Conservation (phyloP, 2,888 invertebrate species). For the Dichetophora obliterata region DNA sequence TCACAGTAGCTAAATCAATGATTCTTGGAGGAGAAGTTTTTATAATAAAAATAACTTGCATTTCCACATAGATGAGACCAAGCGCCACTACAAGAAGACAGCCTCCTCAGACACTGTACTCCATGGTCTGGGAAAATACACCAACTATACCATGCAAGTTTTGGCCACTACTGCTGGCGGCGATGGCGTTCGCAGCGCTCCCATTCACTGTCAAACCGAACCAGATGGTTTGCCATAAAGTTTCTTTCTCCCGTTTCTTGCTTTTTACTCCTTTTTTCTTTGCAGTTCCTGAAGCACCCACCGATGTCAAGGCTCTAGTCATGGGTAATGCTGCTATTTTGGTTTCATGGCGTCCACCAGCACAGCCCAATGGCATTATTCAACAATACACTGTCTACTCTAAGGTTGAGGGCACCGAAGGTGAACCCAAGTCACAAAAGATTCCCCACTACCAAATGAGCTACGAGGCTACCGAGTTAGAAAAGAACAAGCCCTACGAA, state of each 20-base stretch:
- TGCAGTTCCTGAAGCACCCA: slow-evolving; percentile 91
- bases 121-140: slow-evolving; percentile 94
- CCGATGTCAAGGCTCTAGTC: slow-evolving; percentile 91
- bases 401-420: slow-evolving; percentile 78
- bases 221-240: slow-evolving; percentile 82
- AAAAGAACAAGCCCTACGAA: slow-evolving; percentile 86
- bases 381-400: slow-evolving; percentile 94
- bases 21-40: slow-evolving; percentile 69
- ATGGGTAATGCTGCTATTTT: slow-evolving; percentile 93
- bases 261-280: neutral
- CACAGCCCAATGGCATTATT: slow-evolving; percentile 92
- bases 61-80: slow-evolving; percentile 80
- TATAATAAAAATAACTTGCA: neutral
- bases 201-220: slow-evolving; percentile 92
- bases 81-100: slow-evolving; percentile 91
- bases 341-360: slow-evolving; percentile 94
- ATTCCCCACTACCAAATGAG: slow-evolving; percentile 87
- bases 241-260: rapidly evolving
- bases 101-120: slow-evolving; percentile 93
- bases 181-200: slow-evolving; percentile 84
- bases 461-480: slow-evolving; percentile 87
- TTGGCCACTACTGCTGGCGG: slow-evolving; percentile 95
- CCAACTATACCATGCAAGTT: slow-evolving; percentile 97
- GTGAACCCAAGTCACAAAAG: slow-evolving; percentile 81
- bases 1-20: neutral